phyloP scores from a whole-genome alignment of 2,113 vertebrate genomes.

The Sphaerodactylus townsendi region DNA sequence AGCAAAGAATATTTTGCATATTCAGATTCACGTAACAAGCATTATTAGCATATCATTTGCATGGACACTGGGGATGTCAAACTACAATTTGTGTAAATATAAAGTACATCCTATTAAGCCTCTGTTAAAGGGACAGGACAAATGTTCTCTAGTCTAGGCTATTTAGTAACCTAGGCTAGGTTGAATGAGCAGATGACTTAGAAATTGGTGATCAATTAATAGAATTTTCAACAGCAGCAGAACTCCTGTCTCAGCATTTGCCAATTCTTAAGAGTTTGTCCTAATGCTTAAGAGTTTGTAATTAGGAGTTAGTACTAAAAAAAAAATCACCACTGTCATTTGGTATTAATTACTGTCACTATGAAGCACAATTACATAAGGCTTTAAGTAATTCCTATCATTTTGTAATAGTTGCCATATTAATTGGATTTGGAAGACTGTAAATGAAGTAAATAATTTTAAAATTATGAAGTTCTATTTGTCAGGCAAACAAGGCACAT shows the following conservation, averaged over 20 bases:
- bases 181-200: neutral
- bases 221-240: conserved; percentile 7
- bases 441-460: conserved; percentile 61
- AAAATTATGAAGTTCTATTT: conserved; percentile 51
- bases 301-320: conserved; percentile 21
- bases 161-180: no score
- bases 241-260: neutral
- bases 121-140: no score
- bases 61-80: neutral
- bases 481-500: conserved; percentile 48
- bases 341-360: conserved; percentile 36
- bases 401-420: conserved; percentile 40
- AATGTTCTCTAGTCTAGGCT: no score
- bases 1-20: conserved; percentile 20
- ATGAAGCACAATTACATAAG: conserved; percentile 38
- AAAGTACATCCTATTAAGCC: no score
- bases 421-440: conserved; percentile 54
- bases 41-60: conserved; percentile 23
- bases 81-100: neutral
- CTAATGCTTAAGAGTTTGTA: conserved; percentile 28
- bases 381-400: conserved; percentile 60
- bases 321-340: conserved; percentile 14
- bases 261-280: conserved; percentile 14
- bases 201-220: neutral
- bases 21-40: neutral